phyloP scores from a whole-genome alignment of 1,140 invertebrate genomes.

The Lamellibrachia luymesi region DNA sequence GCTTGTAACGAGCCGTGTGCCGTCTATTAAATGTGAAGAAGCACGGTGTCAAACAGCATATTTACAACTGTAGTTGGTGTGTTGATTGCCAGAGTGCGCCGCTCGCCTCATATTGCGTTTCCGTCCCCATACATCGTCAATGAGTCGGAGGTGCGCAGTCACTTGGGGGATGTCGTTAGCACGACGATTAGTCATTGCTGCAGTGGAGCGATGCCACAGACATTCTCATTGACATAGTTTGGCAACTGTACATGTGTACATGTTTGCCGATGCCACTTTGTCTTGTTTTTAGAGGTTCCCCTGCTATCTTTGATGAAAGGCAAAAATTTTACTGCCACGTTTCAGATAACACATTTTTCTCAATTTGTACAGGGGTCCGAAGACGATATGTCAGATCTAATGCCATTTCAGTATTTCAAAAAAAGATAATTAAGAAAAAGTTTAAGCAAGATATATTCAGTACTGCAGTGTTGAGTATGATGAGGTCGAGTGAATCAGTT shows the following conservation, averaged over 20 bases:
- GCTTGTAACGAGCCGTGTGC: neutral
- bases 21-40: neutral
- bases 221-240: neutral
- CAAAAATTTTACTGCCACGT: neutral
- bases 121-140: neutral
- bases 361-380: neutral
- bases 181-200: neutral
- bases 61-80: constrained; percentile 1
- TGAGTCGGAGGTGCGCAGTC: neutral
- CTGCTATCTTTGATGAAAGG: neutral
- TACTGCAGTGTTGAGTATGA: neutral
- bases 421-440: too few species aligned
- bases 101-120: neutral
- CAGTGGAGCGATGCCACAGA: neutral
- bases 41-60: neutral
- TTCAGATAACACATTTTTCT: neutral
- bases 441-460: neutral
- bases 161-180: neutral
- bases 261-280: neutral
- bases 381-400: neutral
- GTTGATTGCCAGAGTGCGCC: neutral
- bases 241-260: neutral
- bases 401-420: neutral
- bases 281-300: neutral
- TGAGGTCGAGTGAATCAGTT: neutral